A percentile compares a stretch with the other conserved stretches of the same genome.
phyloP scores from a whole-genome alignment of 2,888 invertebrate species.

The Hemicrepidius hirtus region DNA sequence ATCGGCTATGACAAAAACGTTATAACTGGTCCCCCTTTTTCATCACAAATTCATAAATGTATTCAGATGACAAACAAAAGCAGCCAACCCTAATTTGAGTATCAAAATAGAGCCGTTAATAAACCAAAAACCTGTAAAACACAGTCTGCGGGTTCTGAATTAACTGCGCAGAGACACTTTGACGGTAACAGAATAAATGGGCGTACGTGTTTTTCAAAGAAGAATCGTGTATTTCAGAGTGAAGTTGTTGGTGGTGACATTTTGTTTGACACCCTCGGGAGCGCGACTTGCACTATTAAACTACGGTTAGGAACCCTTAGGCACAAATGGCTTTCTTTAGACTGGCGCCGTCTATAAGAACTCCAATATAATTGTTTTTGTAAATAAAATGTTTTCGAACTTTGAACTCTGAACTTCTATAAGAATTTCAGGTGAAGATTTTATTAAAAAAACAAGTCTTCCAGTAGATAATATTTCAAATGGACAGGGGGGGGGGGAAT shows the following conservation, averaged over 20 bases:
- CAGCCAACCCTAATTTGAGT: slow-evolving; percentile 13
- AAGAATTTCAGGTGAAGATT: no score
- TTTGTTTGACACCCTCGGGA: slow-evolving; percentile 48
- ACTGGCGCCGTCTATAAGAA: slow-evolving; percentile 6
- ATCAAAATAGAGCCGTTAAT: slow-evolving; percentile 29
- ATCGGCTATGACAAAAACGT: not conserved
- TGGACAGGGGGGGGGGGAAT: not conserved
- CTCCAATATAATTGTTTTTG: slow-evolving; percentile 15
- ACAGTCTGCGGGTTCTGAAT: slow-evolving; percentile 35
- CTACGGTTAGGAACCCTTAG: slow-evolving; percentile 35
- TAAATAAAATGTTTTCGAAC: not conserved
- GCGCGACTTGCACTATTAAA: slow-evolving; percentile 45
- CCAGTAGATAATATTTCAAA: not conserved
- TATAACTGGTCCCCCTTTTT: not conserved
- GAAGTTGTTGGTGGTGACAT: slow-evolving; percentile 48
- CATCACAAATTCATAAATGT: slow-evolving; percentile 1
- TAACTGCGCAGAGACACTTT: slow-evolving; percentile 41
- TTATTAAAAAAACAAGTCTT: no score
- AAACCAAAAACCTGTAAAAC: slow-evolving; percentile 40
- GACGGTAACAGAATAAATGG: slow-evolving; percentile 45
- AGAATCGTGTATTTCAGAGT: slow-evolving; percentile 37
- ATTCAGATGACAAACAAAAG: slow-evolving; percentile 4
- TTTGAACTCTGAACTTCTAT: slow-evolving; percentile 6
- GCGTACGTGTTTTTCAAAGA: slow-evolving; percentile 42
- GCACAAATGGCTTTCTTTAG: slow-evolving; percentile 44